phyloP scores from a whole-genome alignment of 1,140 invertebrate species.

The Pseudomyrmex concolor region DNA sequence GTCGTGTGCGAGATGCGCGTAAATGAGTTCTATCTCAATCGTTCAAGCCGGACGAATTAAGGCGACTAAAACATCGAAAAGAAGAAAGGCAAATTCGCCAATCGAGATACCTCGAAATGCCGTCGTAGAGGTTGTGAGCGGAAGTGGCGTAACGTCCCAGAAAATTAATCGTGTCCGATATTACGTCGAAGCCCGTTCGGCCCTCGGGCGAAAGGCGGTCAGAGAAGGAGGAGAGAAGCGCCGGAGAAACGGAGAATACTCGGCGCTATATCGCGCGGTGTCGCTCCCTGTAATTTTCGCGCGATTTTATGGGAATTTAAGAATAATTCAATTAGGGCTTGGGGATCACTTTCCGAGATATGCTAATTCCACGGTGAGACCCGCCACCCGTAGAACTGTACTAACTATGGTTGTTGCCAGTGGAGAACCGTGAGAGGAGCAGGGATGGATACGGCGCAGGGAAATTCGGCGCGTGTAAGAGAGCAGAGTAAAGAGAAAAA shows the following conservation, averaged over 20 bases:
- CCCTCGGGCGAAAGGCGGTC: slow-evolving; percentile 31
- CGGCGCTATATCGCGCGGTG: slow-evolving; percentile 62
- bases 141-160: slow-evolving; percentile 82
- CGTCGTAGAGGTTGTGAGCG: slow-evolving; percentile 51
- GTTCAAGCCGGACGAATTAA: slow-evolving; percentile 6
- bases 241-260: slow-evolving; percentile 18
- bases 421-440: slow-evolving; percentile 39
- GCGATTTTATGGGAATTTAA: slow-evolving; percentile 86
- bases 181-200: slow-evolving; percentile 60
- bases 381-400: slow-evolving; percentile 63
- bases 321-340: slow-evolving; percentile 85
- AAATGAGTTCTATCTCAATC: no score
- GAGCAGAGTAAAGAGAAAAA: slow-evolving; percentile 8
- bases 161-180: slow-evolving; percentile 84
- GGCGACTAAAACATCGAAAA: neutral
- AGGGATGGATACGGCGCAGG: neutral
- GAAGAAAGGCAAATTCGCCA: slow-evolving; percentile 11
- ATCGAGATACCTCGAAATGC: slow-evolving; percentile 61
- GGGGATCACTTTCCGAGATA: slow-evolving; percentile 84
- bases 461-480: slow-evolving; percentile 3
- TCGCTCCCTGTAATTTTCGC: slow-evolving; percentile 82
- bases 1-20: no score
- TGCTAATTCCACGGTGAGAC: slow-evolving; percentile 82
- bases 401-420: slow-evolving; percentile 52
- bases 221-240: slow-evolving; percentile 17